Conservation (phyloP, 2,888 invertebrate genomes). For the Laspeyria flexula region DNA sequence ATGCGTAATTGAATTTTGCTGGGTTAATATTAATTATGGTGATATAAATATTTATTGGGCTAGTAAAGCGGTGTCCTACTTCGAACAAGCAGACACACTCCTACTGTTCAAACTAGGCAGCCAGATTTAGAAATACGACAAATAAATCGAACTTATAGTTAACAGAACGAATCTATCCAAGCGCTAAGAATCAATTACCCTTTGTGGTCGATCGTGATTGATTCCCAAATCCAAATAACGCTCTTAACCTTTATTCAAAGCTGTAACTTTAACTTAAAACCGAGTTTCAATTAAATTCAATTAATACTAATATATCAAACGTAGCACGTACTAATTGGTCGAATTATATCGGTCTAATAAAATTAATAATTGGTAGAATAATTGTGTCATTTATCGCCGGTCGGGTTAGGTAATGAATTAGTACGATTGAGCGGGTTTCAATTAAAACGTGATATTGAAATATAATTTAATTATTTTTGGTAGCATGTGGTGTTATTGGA, state of each 20-base stretch:
- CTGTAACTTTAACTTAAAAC: not conserved
- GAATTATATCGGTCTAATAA: constrained; percentile 1
- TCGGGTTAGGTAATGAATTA: constrained; percentile 26
- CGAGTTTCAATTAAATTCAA: constrained; percentile 38
- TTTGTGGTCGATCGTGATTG: constrained; percentile 4
- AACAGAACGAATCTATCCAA: too few species aligned
- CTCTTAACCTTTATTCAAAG: not conserved
- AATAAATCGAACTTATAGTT: not conserved
- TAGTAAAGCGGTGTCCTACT: too few species aligned
- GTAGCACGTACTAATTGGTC: constrained; percentile 31
- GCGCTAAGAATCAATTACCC: not conserved
- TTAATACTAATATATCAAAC: constrained; percentile 23
- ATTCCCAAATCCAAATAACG: not conserved
- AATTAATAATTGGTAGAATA: constrained; percentile 23
- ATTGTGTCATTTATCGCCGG: constrained; percentile 29
- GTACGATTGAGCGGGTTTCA: constrained; percentile 25
- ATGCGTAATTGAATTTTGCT: constrained; percentile 12
- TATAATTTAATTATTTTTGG: constrained; percentile 28
- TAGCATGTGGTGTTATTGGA: not conserved
- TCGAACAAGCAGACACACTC: too few species aligned
- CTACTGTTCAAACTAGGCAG: too few species aligned
- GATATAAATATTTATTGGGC: too few species aligned
- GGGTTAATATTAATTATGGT: too few species aligned
- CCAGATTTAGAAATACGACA: too few species aligned
- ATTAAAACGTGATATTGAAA: constrained; percentile 31